Evolutionary conservation across 2,113 vertebrate species (phyloP), one percentile per base, ranked within the genome.

Genomic region (Brachyhypopomus occidentalis): DNA sequence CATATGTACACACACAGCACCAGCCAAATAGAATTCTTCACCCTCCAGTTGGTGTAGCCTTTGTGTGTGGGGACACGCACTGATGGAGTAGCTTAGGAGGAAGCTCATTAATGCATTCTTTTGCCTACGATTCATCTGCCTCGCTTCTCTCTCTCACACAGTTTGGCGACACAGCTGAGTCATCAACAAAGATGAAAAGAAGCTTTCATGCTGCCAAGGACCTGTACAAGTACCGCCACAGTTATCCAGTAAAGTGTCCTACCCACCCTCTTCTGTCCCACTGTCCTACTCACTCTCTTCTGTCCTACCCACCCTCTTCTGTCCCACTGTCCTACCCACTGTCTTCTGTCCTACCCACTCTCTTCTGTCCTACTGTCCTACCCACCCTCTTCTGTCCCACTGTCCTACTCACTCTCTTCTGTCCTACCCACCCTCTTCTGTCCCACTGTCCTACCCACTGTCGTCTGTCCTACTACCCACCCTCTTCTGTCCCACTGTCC

Each of bases 191-290:
- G 91, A 96, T 97, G 92, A 99, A 97, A 93, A 97, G 98, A 92
- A 99, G 97, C 91, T 98, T 98, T 91, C 97, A 98, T 0, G 97
- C 98, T 79, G 97, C 97, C 19, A 95, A 96, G 89, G 98, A 99
- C 90, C 92, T 99, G 78, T 98, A 98, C 93, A 98, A 98, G 89
- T 99, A 99, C 88, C 94, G 98, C 52, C 97, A 99, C 75, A 96
- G 97, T 90, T 99, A 99, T 87, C 97, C 97, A 91, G 97, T 99
- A 96, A 93, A 93, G 87, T 41, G 74, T 67, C 30, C 30, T 30
- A 3, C 30, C 41, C 58, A 36, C 30, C 71, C 41, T 70, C 17
- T 71, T 27, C 4, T 2, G 27, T 14, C 45, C 14, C 45, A 6
- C 59, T 77, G 48, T 20, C 30, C 30, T 30, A 3, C 30, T 9